A percentile compares a stretch with the other conserved stretches of the same genome.
These are phyloP conservation scores for Podargus strigoides DNA, from an alignment of 2,797 vertebrate genomes.

Conservation along the genomic window DNA sequence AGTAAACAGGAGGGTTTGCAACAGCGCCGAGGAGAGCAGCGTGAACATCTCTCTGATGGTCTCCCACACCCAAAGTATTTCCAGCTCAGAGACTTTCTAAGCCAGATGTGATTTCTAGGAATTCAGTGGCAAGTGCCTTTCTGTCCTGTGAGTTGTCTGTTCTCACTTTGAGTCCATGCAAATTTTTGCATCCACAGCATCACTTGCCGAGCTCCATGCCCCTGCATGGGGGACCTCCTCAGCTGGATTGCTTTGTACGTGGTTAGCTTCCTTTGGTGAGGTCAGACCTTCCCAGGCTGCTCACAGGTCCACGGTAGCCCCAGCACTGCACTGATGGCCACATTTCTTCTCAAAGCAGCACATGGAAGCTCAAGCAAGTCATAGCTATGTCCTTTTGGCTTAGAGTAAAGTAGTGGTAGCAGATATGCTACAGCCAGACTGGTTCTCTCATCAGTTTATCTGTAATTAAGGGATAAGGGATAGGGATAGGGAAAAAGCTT, in stretches of 20 bases:
- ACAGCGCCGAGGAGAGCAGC: background rate
- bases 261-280: background rate
- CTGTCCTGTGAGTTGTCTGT: accelerated
- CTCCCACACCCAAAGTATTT: background rate
- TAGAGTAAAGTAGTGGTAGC: background rate
- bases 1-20: background rate
- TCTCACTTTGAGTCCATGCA: background rate
- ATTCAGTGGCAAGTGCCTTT: background rate
- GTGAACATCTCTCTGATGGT: accelerated
- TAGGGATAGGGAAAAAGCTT: background rate
- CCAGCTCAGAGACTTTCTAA: background rate
- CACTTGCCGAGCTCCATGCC: accelerated
- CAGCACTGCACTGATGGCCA: accelerated
- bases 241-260: background rate
- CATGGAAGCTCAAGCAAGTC: accelerated
- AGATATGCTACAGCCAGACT: background rate
- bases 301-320: background rate
- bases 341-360: background rate
- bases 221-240: accelerated
- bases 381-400: background rate
- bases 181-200: background rate
- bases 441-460: background rate
- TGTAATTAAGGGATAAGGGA: background rate
- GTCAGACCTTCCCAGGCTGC: background rate
- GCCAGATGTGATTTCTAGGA: background rate